These are phyloP conservation scores for Drosophila limbata DNA, from an alignment of 2,888 invertebrate genomes.

Conservation along the genomic window DNA sequence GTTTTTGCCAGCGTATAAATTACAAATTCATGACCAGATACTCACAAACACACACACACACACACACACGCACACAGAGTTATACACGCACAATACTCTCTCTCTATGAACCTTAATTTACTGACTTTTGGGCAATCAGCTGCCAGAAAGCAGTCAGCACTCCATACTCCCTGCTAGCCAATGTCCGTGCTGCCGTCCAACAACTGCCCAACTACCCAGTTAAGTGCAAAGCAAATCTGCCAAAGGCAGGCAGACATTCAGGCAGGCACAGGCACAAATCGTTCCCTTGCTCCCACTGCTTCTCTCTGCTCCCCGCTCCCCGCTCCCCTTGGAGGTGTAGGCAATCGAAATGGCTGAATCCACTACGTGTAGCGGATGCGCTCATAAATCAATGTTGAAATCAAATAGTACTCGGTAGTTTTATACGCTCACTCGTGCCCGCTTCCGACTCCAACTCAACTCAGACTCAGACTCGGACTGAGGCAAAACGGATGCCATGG, in stretches of 20 bases:
- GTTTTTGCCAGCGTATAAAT: conserved; percentile 75
- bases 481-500: conserved; percentile 64
- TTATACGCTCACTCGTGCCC: conserved; percentile 42
- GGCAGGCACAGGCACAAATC: conserved; percentile 14
- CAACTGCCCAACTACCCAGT: conserved; percentile 40
- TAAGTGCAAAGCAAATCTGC: conserved; percentile 75
- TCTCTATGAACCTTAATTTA: conserved; percentile 72
- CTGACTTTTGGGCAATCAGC: conserved; percentile 79
- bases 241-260: conserved; percentile 57
- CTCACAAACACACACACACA: conserved; percentile 20
- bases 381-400: conserved; percentile 80
- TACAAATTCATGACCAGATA: conserved; percentile 71
- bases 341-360: conserved; percentile 53
- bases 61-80: conserved; percentile 15
- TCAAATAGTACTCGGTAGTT: conserved; percentile 77
- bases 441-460: conserved; percentile 13
- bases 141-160: conserved; percentile 63
- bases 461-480: conserved; percentile 19
- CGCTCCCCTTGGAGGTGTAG: conserved; percentile 18
- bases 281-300: background rate
- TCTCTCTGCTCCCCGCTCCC: background rate
- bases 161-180: conserved; percentile 5
- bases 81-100: conserved; percentile 21
- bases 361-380: conserved; percentile 76
- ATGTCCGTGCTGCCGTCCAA: conserved; percentile 18